These are phyloP conservation scores for Agonopterix arenella DNA, from an alignment of 2,888 invertebrate species.

Conservation along the genomic window DNA sequence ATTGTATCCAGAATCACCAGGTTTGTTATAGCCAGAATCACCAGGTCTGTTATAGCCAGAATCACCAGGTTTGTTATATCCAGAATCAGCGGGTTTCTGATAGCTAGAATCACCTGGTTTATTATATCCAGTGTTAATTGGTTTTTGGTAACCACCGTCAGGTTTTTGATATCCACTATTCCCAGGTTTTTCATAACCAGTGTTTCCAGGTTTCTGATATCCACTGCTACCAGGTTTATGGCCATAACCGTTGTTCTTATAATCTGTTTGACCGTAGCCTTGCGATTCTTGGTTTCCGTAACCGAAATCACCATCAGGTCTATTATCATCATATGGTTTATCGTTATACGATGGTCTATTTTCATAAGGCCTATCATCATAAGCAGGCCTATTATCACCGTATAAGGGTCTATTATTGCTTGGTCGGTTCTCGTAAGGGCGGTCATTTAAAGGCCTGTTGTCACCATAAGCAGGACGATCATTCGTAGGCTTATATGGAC, in stretches of 20 bases:
- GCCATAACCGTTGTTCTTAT: background rate
- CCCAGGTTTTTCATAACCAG: slow-evolving; percentile 5
- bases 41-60: too few relatives aligned
- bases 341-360: slow-evolving; percentile 13
- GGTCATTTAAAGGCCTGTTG: background rate
- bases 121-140: too few relatives aligned
- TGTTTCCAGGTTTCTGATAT: background rate
- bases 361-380: background rate
- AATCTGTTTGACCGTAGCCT: slow-evolving; percentile 5
- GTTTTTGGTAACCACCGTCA: background rate
- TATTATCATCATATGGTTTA: slow-evolving; percentile 1
- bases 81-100: slow-evolving; percentile 9
- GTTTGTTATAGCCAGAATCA: too few relatives aligned
- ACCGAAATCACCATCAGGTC: slow-evolving; percentile 1
- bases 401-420: background rate
- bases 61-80: too few relatives aligned
- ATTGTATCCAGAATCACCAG: too few relatives aligned
- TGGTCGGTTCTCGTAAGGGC: background rate
- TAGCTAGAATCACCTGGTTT: background rate
- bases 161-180: slow-evolving; percentile 4
- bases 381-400: background rate
- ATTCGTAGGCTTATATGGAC: slow-evolving; percentile 3
- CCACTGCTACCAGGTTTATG: too few relatives aligned
- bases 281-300: slow-evolving; percentile 1
- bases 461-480: background rate